phyloP scores from a whole-genome alignment of 2,113 vertebrate genomes.

The Henicopernis longicauda region DNA sequence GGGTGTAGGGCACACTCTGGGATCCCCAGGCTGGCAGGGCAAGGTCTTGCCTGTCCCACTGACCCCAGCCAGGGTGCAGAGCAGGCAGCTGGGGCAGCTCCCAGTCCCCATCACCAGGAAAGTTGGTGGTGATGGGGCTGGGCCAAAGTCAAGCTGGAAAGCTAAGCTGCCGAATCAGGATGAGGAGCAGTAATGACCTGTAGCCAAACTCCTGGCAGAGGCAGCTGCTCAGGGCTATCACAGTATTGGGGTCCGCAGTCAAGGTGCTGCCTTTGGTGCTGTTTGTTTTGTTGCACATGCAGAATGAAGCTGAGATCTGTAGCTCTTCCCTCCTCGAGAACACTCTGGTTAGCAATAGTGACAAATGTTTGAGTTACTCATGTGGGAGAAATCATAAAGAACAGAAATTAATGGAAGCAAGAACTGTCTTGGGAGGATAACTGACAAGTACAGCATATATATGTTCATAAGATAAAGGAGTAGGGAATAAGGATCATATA shows the following conservation, averaged over 20 bases:
- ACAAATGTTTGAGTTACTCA: background rate
- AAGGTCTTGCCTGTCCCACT: rapidly evolving
- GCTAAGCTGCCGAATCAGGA: background rate
- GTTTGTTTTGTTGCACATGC: background rate
- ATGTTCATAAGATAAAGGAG: background rate
- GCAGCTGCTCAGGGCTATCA: rapidly evolving
- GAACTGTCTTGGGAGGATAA: background rate
- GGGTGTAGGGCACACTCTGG: too few relatives aligned
- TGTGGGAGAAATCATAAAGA: background rate
- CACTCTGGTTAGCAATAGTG: background rate
- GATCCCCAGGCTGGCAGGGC: background rate
- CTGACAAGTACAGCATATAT: background rate
- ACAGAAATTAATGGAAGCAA: background rate
- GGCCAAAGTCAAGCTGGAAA: background rate
- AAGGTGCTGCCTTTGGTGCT: background rate
- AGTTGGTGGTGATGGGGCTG: background rate
- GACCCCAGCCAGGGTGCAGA: background rate
- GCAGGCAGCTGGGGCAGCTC: rapidly evolving
- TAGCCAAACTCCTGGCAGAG: background rate
- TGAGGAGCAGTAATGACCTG: rapidly evolving
- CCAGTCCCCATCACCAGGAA: background rate
- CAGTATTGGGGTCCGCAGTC: background rate
- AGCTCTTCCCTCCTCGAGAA: background rate
- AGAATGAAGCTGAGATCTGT: background rate
- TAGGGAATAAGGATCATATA: background rate